These are phyloP conservation scores for Rhea pennata DNA, from an alignment of 2,113 vertebrate species.

Conservation along the genomic window DNA sequence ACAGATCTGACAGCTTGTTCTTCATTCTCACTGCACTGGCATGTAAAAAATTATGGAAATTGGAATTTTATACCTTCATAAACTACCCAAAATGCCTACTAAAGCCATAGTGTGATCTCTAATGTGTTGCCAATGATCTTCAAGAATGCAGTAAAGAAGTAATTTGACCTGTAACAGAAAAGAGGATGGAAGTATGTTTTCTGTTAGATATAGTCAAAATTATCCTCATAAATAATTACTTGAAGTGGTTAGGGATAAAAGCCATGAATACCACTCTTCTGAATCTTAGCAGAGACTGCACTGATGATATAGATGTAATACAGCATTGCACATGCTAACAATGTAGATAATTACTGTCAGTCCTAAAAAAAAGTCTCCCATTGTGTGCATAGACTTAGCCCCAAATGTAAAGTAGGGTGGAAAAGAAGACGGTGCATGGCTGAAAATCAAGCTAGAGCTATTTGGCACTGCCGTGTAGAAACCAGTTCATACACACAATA, in stretches of 20 bases:
- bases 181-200: no score
- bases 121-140: not conserved
- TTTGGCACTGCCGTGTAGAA: rapidly evolving
- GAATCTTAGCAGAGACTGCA: no score
- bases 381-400: not conserved
- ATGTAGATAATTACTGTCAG: not conserved
- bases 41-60: not conserved
- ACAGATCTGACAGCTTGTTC: not conserved
- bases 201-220: no score
- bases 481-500: rapidly evolving
- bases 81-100: not conserved
- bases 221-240: no score
- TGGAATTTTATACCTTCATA: not conserved
- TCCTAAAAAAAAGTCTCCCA: not conserved
- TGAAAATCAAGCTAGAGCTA: not conserved
- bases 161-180: not conserved
- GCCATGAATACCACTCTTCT: no score
- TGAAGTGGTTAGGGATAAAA: no score
- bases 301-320: not conserved
- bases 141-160: not conserved
- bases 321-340: not conserved
- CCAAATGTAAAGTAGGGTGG: not conserved
- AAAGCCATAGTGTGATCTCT: not conserved
- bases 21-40: not conserved
- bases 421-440: not conserved